These are phyloP conservation scores for Buceros bicornis DNA, from an alignment of 2,797 vertebrate genomes.

Conservation along the genomic window DNA sequence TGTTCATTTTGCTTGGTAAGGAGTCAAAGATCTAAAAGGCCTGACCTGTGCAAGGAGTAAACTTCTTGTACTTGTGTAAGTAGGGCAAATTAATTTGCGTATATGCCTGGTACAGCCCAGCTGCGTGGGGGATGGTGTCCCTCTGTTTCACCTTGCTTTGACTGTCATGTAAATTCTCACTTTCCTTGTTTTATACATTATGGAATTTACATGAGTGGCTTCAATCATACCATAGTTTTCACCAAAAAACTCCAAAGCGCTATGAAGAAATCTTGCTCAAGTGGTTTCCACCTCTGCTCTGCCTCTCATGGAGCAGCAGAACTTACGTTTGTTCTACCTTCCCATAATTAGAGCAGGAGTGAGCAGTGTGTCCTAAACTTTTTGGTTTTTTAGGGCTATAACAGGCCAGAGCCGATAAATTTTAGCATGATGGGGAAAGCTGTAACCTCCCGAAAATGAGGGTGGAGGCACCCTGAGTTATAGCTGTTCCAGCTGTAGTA, in stretches of 20 bases:
- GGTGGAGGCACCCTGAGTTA: constrained; percentile 49
- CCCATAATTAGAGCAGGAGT: not conserved
- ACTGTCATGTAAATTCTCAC: not conserved
- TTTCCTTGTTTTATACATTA: not conserved
- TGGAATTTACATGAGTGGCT: not conserved
- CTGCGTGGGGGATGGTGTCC: not conserved
- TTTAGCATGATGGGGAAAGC: constrained; percentile 31
- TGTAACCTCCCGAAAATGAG: constrained; percentile 57
- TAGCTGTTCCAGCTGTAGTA: constrained; percentile 32
- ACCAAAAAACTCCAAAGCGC: not conserved
- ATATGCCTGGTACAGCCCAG: accelerated
- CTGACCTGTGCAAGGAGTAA: not conserved
- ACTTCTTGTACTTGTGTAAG: not conserved
- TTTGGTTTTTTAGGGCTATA: not conserved
- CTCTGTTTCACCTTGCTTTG: not conserved
- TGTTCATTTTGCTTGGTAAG: not conserved
- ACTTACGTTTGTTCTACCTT: not conserved
- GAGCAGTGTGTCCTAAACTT: not conserved
- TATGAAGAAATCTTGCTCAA: not conserved
- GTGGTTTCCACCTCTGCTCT: not conserved
- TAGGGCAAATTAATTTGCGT: accelerated
- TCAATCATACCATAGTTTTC: not conserved
- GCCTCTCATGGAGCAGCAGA: not conserved
- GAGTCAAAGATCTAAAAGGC: not conserved
- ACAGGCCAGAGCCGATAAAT: constrained; percentile 56